Evolutionary conservation across 2,113 vertebrate species (phyloP), one percentile per base, ranked within the genome.

Genomic region (Megaleporinus macrocephalus): DNA sequence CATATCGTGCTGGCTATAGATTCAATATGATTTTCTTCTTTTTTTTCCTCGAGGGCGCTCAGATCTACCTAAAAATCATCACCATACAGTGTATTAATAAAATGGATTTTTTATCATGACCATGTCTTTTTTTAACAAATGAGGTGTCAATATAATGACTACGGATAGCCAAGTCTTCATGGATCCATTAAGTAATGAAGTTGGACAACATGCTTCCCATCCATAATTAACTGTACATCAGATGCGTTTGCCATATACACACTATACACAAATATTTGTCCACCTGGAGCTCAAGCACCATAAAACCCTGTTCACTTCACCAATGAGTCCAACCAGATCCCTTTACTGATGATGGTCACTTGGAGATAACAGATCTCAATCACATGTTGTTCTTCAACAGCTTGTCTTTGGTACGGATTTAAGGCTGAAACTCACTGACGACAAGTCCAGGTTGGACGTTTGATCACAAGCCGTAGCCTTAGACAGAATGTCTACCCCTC

Each of bases 341-440:
- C 44, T 30, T 83, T 82, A 76, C 77, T 86, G 76, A 79, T 84
- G 53, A 87, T 81, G 79, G 81, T 85, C 69, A 83, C 82, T 76
- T 85, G 84, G 88, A 87, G 85, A 88, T 84, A 88, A 84, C 81
- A 84, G 57, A 51, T 59, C 77, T 68, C 91, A 88, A 92, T 88
- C 85, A 89, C 84, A 84, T 88, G 71, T 84, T 79, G 86, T 86
- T 88, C 85, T 89, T 83, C 69, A 86, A 91, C 85, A 86, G 89
- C 87, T 89, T 80, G 81, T 93, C 93, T 95, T 93, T 94, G 93
- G 93, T 91, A 91, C 91, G 91, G 90, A 93, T 84, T 88, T 92
- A 91, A 93, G 93, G 90, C 91, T 87, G 87, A 87, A 85, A 88
- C 82, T 86, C 83, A 85, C 85, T 89, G 89, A 86, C 87, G 78